Evolutionary conservation across 2,113 vertebrate genomes (phyloP).

Genomic region (Eira barbara): DNA sequence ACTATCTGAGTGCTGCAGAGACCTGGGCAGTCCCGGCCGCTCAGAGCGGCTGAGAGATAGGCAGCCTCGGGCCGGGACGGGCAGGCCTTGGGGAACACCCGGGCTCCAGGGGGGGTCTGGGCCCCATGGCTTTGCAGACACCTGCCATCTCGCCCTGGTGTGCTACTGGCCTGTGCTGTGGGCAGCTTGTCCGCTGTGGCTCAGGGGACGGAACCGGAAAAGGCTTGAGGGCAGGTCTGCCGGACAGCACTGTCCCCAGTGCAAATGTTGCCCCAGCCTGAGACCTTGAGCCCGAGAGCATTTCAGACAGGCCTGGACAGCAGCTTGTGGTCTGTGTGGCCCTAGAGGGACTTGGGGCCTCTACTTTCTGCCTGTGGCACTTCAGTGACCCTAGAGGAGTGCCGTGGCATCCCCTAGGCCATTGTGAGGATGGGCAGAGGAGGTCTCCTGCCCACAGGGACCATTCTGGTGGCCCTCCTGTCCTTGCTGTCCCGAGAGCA

Average conservation of each 20-base stretch:
- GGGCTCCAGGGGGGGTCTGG: rapidly evolving
- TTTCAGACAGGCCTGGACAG: not conserved
- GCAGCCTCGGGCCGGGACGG: rapidly evolving
- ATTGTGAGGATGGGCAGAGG: not conserved
- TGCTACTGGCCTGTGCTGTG: not conserved
- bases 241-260: not conserved
- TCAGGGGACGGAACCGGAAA: not conserved
- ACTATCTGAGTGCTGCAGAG: not conserved
- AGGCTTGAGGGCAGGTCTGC: not conserved
- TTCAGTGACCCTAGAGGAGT: not conserved
- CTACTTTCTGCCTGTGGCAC: not conserved
- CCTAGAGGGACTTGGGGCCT: not conserved
- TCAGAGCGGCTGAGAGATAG: rapidly evolving
- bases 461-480: rapidly evolving
- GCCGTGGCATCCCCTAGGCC: rapidly evolving
- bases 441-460: not conserved
- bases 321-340: not conserved
- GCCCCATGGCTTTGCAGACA: rapidly evolving
- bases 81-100: not conserved
- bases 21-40: rapidly evolving
- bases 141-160: rapidly evolving
- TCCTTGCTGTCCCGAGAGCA: rapidly evolving
- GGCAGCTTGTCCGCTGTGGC: not conserved
- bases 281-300: rapidly evolving
- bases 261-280: not conserved